phyloP scores from a whole-genome alignment of 30 jellyfish, hydroid and myxozoan genomes.

The Pelagia noctiluca region DNA sequence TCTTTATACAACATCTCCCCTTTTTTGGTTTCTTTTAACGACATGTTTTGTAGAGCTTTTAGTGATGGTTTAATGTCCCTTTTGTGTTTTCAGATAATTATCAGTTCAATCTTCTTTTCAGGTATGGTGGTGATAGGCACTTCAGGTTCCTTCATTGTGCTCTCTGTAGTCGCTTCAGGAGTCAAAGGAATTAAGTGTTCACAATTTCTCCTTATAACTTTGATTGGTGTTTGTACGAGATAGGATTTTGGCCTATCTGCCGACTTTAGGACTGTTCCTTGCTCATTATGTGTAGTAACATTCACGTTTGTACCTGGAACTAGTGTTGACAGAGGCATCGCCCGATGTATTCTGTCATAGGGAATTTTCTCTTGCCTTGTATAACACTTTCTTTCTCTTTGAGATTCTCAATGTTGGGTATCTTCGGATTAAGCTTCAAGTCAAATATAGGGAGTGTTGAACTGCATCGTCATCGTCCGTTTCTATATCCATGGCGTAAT shows the following conservation, averaged over 20 bases:
- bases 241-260: slow-evolving; percentile 54
- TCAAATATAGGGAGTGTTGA: slow-evolving; percentile 24
- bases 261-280: slow-evolving; percentile 44
- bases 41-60: slow-evolving; percentile 9
- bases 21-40: neutral
- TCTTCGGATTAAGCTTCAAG: neutral
- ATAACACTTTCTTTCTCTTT: slow-evolving; percentile 22
- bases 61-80: slow-evolving; percentile 9
- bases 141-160: slow-evolving; percentile 18
- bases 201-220: slow-evolving; percentile 49
- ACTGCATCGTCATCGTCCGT: too few species aligned
- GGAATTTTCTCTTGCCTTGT: slow-evolving; percentile 26
- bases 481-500: too few species aligned
- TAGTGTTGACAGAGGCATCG: slow-evolving; percentile 31
- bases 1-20: too few species aligned
- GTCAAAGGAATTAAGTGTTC: slow-evolving; percentile 53
- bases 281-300: slow-evolving; percentile 29
- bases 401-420: neutral
- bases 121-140: slow-evolving; percentile 13
- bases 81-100: slow-evolving; percentile 46
- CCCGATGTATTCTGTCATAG: slow-evolving; percentile 53
- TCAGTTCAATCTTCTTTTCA: slow-evolving; percentile 49
- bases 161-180: slow-evolving; percentile 19
- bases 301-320: slow-evolving; percentile 44
- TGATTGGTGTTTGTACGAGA: slow-evolving; percentile 50